These are phyloP conservation scores for Centropyge bicolor DNA, from an alignment of 2,797 vertebrate genomes.

Conservation along the genomic window DNA sequence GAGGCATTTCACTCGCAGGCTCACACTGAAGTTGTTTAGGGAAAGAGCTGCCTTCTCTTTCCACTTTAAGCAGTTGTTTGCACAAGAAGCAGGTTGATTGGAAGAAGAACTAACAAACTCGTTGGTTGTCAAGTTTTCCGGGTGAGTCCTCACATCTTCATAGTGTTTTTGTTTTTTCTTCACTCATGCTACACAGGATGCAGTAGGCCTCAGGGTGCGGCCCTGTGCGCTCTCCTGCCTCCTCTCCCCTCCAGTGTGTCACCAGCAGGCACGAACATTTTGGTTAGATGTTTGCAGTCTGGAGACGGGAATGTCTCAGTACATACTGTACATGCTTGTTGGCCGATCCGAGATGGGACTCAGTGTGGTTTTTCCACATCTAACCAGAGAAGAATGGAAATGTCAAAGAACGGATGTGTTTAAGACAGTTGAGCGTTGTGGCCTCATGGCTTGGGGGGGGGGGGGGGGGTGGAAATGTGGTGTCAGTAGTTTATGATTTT, in stretches of 20 bases:
- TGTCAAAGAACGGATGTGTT: constrained; percentile 42
- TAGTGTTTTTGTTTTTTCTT: constrained; percentile 31
- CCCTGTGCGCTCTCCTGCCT: constrained; percentile 47
- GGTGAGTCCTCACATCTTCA: constrained; percentile 75
- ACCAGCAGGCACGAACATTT: constrained; percentile 30
- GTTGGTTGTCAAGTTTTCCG: constrained; percentile 66
- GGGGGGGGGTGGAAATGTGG: constrained; percentile 56
- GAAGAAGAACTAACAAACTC: constrained; percentile 19
- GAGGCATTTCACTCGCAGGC: constrained; percentile 33
- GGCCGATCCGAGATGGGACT: constrained; percentile 16
- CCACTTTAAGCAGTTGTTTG: constrained; percentile 3
- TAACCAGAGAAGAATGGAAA: constrained; percentile 49
- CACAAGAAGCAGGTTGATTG: constrained; percentile 38
- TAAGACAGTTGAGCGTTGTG: constrained; percentile 47
- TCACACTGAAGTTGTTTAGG: constrained; percentile 36
- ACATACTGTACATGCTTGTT: constrained; percentile 20
- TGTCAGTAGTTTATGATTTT: constrained; percentile 58
- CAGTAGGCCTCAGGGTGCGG: constrained; percentile 78
- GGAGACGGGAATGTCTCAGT: constrained; percentile 27
- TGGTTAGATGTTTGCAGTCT: constrained; percentile 44
- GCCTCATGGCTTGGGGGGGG: constrained; percentile 38
- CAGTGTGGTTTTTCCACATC: constrained; percentile 33
- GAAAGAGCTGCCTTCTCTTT: constrained; percentile 1
- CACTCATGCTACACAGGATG: constrained; percentile 61
- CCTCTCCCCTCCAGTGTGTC: constrained; percentile 52